Percentiles rank a stretch among this genome's conserved stretches.
These are phyloP conservation scores for Podiceps cristatus DNA, from an alignment of 2,113 vertebrate genomes.

Conservation along the genomic window DNA sequence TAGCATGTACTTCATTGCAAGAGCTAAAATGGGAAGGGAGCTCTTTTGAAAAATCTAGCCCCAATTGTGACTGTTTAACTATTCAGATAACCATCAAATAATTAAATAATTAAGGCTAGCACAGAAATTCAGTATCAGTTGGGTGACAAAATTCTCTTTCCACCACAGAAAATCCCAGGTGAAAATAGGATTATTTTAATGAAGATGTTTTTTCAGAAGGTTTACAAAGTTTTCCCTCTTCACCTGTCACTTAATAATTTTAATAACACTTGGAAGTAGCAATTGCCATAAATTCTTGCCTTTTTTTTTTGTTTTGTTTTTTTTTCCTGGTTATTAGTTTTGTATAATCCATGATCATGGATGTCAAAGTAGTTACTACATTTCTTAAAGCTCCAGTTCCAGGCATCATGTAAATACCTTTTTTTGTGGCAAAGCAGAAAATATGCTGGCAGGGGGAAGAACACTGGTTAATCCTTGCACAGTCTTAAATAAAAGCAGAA, in stretches of 20 bases:
- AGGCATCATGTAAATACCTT: background rate
- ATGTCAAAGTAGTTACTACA: background rate
- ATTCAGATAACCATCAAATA: background rate
- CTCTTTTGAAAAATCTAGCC: background rate
- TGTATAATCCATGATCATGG: background rate
- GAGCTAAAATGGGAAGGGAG: background rate
- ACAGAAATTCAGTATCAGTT: slow-evolving; percentile 3
- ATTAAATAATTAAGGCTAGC: slow-evolving; percentile 27
- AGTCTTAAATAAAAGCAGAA: background rate
- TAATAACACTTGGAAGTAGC: background rate
- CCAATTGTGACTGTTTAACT: background rate
- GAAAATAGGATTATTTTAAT: slow-evolving; percentile 37
- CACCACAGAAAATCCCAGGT: slow-evolving; percentile 14
- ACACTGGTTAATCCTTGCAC: background rate
- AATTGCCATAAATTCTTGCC: background rate
- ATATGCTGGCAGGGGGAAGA: background rate
- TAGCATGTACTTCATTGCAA: background rate
- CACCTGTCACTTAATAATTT: background rate
- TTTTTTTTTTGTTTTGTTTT: background rate
- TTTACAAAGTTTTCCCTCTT: slow-evolving; percentile 6
- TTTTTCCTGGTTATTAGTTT: background rate
- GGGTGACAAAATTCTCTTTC: slow-evolving; percentile 35
- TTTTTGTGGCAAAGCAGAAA: background rate
- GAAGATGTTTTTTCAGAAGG: background rate
- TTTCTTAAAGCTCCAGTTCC: background rate